Evolutionary conservation across 2,113 vertebrate genomes (phyloP).

Genomic region (Pelecanus crispus): DNA sequence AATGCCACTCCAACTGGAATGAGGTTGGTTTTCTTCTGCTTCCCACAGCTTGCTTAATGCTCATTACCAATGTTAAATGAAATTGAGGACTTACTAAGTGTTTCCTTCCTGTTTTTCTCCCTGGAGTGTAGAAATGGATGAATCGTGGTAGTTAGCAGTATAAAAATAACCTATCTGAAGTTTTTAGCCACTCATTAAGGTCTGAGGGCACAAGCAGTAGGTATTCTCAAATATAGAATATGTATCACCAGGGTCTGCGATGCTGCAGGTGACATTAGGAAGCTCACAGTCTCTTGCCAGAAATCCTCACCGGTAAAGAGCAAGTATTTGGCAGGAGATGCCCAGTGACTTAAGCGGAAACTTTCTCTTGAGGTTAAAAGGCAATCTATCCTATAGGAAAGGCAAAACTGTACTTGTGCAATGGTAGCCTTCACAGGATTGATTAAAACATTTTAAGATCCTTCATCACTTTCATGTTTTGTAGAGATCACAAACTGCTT

Average conservation of each 20-base stretch:
- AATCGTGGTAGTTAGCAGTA: constrained; percentile 24
- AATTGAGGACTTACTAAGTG: constrained; percentile 18
- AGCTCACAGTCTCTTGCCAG: neutral
- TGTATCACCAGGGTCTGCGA: neutral
- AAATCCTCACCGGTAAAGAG: neutral
- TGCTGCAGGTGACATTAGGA: neutral
- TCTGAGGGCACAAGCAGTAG: neutral
- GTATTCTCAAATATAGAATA: neutral
- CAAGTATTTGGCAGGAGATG: neutral
- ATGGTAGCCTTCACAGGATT: neutral
- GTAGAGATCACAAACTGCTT: neutral
- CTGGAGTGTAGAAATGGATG: neutral
- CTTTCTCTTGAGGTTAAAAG: neutral
- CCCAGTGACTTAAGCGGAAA: neutral
- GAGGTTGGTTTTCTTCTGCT: neutral
- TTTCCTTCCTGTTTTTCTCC: constrained; percentile 50
- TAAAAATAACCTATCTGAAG: constrained; percentile 21
- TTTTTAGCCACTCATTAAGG: neutral
- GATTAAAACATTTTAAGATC: neutral
- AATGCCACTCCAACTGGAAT: constrained; percentile 43
- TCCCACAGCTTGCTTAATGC: constrained; percentile 32
- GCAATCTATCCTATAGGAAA: neutral
- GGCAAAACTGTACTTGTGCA: neutral
- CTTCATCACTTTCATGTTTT: neutral
- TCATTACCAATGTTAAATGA: neutral